Evolutionary conservation across 2,888 invertebrate species (phyloP), one percentile per base, ranked within the genome.

Genomic region (Sympetrum striolatum): DNA sequence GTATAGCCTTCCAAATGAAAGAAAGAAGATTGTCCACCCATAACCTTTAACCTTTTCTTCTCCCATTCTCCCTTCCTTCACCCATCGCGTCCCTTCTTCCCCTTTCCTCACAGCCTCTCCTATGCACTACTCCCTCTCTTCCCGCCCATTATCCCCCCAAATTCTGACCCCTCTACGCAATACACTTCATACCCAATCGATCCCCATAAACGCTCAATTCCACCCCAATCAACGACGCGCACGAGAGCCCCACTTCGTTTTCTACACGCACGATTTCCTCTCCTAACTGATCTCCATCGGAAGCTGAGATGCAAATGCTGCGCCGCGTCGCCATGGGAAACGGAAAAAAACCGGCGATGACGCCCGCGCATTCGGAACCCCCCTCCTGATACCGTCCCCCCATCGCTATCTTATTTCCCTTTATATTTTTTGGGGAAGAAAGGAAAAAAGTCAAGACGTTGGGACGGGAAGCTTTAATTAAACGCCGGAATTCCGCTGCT

Each of bases 121-220:
- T 31, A n/a, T n/a, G n/a, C 82, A 15, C 58, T 58, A 31, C 58
- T 25, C 35, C n/a, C 53, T 22, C n/a, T n/a, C n/a, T 8, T 1
- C 10, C 0, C 82, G 5, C 58, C 58, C 18, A 31, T 58, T 22
- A 35, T 82, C 15, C 35, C 15, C 58, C 37, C 31, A 44, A 48
- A 18, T 53, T n/a, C 25, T n/a, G 35, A 53, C 35, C 35, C 35
- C 18, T 58, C 48, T 44, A 60, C 58, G 37, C 82, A 82, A 58
- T 82, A 58, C 82, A 60, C 82, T 82, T 82, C 82, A 58, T 58
- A 48, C 35, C 22, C 82, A 58, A 82, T 82, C 58, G 82, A 58
- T 82, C 82, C 82, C 82, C 82, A 60, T 82, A 82, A 82, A 82
- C 82, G 82, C 81, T 82, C 81, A 82, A 82, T 58, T 82, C 81